Percentiles rank a stretch among this genome's conserved stretches.
Conservation (phyloP, 2,888 invertebrate species). For the Brachypalpus laphriformis region DNA sequence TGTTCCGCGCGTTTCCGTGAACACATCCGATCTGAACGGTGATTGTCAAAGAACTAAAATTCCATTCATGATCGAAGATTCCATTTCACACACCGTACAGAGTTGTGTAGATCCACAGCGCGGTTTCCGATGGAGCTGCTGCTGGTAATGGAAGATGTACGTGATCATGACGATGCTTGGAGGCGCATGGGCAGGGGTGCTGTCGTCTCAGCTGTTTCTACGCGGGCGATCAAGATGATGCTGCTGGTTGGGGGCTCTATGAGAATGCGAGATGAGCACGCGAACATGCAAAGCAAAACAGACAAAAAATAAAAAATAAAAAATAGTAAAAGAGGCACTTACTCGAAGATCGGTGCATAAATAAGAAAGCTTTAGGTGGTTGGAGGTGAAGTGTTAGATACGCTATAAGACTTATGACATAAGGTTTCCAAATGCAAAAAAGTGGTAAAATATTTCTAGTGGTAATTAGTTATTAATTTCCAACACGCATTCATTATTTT, state of each 20-base stretch:
- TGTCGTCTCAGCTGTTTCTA: constrained; percentile 57
- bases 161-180: constrained; percentile 10
- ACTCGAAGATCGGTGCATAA: constrained; percentile 31
- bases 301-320: too few species aligned
- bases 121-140: constrained; percentile 4
- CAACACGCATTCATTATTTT: background rate
- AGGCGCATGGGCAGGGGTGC: constrained; percentile 27
- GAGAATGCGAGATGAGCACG: constrained; percentile 37
- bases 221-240: constrained; percentile 41
- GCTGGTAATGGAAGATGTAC: constrained; percentile 48
- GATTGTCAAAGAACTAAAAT: constrained; percentile 80
- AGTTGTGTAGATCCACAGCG: background rate
- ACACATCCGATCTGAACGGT: constrained; percentile 78
- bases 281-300: constrained; percentile 45
- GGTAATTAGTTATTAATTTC: constrained; percentile 2
- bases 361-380: constrained; percentile 53
- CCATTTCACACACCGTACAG: constrained; percentile 52
- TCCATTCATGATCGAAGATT: constrained; percentile 76
- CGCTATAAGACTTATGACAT: constrained; percentile 64
- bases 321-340: constrained; percentile 16
- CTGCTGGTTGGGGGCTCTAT: constrained; percentile 1
- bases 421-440: constrained; percentile 18
- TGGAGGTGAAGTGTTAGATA: constrained; percentile 55
- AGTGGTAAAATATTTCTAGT: background rate
- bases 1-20: constrained; percentile 70